Conservation (phyloP, 2,888 invertebrate genomes). For the Xestoiulus laeticollis region DNA sequence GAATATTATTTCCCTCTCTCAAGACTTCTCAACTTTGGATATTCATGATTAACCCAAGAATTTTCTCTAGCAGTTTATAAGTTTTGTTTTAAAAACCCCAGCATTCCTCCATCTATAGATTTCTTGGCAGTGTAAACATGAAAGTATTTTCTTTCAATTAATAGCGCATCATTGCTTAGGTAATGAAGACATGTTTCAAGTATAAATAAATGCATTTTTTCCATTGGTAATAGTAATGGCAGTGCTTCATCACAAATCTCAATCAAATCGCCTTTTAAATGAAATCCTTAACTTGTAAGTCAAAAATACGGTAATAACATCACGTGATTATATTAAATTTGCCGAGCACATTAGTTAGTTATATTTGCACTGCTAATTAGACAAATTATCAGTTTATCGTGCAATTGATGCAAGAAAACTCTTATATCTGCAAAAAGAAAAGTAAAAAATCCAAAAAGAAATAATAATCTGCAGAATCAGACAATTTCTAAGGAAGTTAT, state of each 20-base stretch:
- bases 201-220: constrained; percentile 5
- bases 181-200: not conserved
- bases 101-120: not conserved
- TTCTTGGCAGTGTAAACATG: not conserved
- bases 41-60: not conserved
- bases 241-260: not conserved
- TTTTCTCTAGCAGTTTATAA: not conserved
- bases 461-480: no score
- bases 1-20: not conserved
- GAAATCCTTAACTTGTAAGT: no score
- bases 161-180: not conserved
- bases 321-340: not conserved
- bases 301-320: not conserved
- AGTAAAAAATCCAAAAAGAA: no score
- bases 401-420: no score
- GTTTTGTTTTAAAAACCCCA: not conserved
- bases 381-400: no score
- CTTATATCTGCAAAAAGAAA: no score
- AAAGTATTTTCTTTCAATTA: not conserved
- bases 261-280: not conserved
- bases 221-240: constrained; percentile 26
- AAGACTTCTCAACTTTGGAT: not conserved
- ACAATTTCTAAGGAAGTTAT: no score
- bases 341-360: no score
- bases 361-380: no score